These are phyloP conservation scores for Rhodeus uyekii DNA, from an alignment of 2,797 vertebrate genomes.

Conservation along the genomic window DNA sequence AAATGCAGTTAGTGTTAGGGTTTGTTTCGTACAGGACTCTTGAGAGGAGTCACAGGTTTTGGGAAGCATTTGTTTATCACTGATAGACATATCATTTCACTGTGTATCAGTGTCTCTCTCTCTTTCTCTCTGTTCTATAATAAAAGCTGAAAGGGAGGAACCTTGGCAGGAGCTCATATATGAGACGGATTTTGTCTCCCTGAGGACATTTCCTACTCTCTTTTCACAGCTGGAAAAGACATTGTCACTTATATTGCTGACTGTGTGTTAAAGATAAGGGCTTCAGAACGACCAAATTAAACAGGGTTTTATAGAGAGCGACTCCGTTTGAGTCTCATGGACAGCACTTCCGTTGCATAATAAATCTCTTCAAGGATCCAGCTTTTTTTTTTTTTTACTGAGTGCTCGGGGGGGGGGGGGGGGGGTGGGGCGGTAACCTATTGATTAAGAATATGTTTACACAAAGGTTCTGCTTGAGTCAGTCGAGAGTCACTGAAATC, in stretches of 20 bases:
- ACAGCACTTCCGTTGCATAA: conserved; percentile 15
- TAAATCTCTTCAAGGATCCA: conserved; percentile 30
- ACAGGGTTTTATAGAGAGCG: conserved; percentile 10
- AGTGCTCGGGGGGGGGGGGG: neutral
- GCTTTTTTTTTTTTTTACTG: no score
- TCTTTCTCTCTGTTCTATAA: conserved; percentile 24
- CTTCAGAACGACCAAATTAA: conserved; percentile 16
- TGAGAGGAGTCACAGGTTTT: neutral
- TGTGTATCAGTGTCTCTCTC: conserved; percentile 3
- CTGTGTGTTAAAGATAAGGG: conserved; percentile 44
- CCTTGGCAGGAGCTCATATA: conserved; percentile 37
- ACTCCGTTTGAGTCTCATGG: conserved; percentile 22
- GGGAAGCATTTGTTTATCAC: neutral
- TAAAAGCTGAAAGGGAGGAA: conserved; percentile 31
- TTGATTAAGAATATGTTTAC: conserved; percentile 40
- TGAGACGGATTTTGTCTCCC: conserved; percentile 20
- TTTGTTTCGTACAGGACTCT: conserved; percentile 2
- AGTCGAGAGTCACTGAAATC: neutral
- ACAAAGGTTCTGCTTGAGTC: neutral
- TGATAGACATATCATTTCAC: no score
- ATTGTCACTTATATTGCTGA: conserved; percentile 45
- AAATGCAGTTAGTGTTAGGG: neutral
- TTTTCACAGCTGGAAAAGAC: conserved; percentile 30
- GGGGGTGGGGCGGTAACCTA: conserved; percentile 6
- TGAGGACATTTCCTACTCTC: conserved; percentile 13